Percentiles rank a stretch among this genome's conserved stretches.
Evolutionary conservation across 1,140 invertebrate species (phyloP).

Genomic region (Eupristina koningsbergeri): DNA sequence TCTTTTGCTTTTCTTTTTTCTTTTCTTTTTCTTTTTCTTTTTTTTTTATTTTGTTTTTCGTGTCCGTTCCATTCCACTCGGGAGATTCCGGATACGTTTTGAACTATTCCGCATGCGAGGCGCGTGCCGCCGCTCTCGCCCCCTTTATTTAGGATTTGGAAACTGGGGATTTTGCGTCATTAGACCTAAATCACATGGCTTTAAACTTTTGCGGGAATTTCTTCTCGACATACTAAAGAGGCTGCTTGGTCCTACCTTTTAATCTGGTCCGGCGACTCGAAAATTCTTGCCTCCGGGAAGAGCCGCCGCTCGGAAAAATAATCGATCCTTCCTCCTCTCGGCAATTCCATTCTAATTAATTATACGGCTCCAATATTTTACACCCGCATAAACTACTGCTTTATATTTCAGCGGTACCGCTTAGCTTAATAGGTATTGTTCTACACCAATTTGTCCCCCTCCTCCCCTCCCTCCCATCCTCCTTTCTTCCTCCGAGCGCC

Average conservation of each 20-base stretch:
- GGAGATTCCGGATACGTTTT: constrained; percentile 23
- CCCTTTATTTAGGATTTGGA: constrained; percentile 41
- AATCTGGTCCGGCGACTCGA: neutral
- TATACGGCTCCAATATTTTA: neutral
- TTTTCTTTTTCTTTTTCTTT: too few relatives aligned
- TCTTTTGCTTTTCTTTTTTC: too few relatives aligned
- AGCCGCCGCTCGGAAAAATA: neutral
- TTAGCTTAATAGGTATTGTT: too few relatives aligned
- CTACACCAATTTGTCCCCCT: too few relatives aligned
- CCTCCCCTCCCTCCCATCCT: too few relatives aligned
- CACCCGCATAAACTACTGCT: neutral
- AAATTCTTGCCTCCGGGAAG: neutral
- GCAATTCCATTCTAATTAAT: neutral
- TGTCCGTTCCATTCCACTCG: neutral
- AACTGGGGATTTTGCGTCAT: constrained; percentile 37
- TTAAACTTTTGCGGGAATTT: constrained; percentile 30
- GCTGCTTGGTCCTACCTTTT: constrained; percentile 39
- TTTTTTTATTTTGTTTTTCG: too few relatives aligned
- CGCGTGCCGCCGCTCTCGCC: constrained; percentile 4
- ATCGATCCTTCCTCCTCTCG: constrained; percentile 14
- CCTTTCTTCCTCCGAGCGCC: too few relatives aligned
- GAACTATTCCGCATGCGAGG: constrained; percentile 43
- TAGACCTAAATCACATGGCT: constrained; percentile 47
- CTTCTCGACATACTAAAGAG: constrained; percentile 31
- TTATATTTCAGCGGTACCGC: neutral